Evolutionary conservation across 1,140 invertebrate species (phyloP).

Genomic region (Drosophila fuyamai): DNA sequence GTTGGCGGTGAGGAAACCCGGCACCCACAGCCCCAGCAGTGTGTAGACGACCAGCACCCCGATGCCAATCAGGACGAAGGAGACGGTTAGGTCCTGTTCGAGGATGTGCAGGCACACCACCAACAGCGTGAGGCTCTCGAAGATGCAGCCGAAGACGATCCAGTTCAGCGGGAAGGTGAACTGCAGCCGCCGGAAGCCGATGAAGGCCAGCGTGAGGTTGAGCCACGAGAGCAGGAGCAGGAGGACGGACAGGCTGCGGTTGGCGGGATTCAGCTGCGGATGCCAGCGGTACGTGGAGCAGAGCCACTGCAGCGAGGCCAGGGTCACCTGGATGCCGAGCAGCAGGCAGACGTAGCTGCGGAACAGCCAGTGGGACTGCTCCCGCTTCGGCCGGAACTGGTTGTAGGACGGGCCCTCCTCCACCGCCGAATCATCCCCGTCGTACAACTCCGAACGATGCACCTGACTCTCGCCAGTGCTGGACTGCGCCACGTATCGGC

Average conservation of each 20-base stretch:
- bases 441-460: background rate
- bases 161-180: constrained; percentile 50
- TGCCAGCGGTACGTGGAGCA: constrained; percentile 48
- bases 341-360: constrained; percentile 39
- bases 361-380: constrained; percentile 19
- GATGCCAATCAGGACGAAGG: constrained; percentile 15
- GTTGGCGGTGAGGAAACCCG: constrained; percentile 20
- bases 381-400: no score
- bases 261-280: constrained; percentile 4
- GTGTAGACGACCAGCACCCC: constrained; percentile 41
- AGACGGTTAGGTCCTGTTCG: constrained; percentile 49
- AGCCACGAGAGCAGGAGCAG: constrained; percentile 48
- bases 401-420: constrained; percentile 5
- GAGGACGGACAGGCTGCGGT: constrained; percentile 39
- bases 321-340: constrained; percentile 31
- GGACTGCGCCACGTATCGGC: background rate
- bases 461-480: background rate
- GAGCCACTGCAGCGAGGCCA: constrained; percentile 53
- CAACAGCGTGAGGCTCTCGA: constrained; percentile 57
- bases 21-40: constrained; percentile 49
- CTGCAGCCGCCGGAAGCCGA: constrained; percentile 65
- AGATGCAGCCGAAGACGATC: constrained; percentile 55
- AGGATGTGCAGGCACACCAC: constrained; percentile 30
- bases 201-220: constrained; percentile 43
- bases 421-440: background rate